Conservation (phyloP, 2,888 invertebrate species). For the Drosophila pseudotalamancana region DNA sequence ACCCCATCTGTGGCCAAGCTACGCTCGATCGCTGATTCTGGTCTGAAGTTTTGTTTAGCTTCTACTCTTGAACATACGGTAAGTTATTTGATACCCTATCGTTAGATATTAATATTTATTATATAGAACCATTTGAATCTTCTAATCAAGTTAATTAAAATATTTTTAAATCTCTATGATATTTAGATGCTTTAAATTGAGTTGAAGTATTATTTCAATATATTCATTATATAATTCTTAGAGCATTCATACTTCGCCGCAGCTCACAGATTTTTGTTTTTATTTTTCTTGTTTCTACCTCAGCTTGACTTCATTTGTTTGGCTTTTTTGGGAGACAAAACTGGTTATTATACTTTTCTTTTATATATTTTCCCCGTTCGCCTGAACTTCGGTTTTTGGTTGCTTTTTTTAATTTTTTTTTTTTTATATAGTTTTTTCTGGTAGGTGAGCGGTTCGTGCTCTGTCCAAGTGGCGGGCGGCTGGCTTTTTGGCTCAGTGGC, state of each 20-base stretch:
- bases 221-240: no score
- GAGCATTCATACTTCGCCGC: slow-evolving; percentile 2
- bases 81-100: slow-evolving; percentile 62
- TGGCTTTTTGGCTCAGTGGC: slow-evolving; percentile 63
- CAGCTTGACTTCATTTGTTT: slow-evolving; percentile 76
- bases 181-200: no score
- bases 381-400: slow-evolving; percentile 60
- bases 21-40: slow-evolving; percentile 55
- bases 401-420: slow-evolving; percentile 40
- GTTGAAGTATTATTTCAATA: no score
- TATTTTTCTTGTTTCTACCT: slow-evolving; percentile 46
- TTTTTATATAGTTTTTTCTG: slow-evolving; percentile 56
- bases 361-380: slow-evolving; percentile 50
- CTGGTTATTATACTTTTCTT: slow-evolving; percentile 81
- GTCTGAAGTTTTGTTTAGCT: slow-evolving; percentile 59
- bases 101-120: no score
- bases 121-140: no score
- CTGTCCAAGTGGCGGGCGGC: slow-evolving; percentile 35
- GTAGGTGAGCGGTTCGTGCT: slow-evolving; percentile 62
- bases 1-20: slow-evolving; percentile 36
- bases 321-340: slow-evolving; percentile 82
- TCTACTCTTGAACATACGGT: slow-evolving; percentile 71
- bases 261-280: background rate
- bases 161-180: no score
- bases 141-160: no score